Percentiles rank a stretch among this genome's conserved stretches.
Evolutionary conservation across 2,888 invertebrate species (phyloP).

Genomic region (Tetragnatha montana): DNA sequence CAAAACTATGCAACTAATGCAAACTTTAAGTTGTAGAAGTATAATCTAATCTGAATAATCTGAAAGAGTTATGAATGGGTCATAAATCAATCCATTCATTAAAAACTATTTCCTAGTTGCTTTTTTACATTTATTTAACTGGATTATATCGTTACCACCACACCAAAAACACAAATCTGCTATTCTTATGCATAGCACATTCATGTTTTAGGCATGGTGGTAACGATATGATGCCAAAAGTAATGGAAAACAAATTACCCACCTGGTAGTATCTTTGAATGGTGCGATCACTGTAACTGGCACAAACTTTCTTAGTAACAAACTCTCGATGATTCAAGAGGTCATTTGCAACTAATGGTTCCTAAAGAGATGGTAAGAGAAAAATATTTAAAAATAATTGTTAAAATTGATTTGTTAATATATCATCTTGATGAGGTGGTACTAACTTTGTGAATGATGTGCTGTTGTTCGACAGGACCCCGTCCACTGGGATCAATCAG

Average conservation of each 20-base stretch:
- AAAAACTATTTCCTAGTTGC: no score
- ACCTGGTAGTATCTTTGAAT: slow-evolving; percentile 83
- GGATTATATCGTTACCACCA: no score
- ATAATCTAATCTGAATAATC: no score
- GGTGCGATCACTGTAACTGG: slow-evolving; percentile 89
- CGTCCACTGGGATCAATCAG: slow-evolving; percentile 80
- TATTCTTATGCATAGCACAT: no score
- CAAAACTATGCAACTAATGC: slow-evolving; percentile 73
- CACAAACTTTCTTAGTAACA: slow-evolving; percentile 89
- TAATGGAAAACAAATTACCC: slow-evolving; percentile 58
- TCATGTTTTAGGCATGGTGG: no score
- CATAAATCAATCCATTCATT: no score
- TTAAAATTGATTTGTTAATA: background rate
- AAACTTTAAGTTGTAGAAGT: no score
- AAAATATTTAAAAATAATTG: background rate
- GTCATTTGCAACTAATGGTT: slow-evolving; percentile 91
- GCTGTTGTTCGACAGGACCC: slow-evolving; percentile 87
- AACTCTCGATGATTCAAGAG: slow-evolving; percentile 89
- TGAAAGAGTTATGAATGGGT: no score
- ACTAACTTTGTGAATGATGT: slow-evolving; percentile 86
- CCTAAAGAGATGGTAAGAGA: slow-evolving; percentile 75
- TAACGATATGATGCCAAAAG: no score
- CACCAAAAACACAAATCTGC: no score
- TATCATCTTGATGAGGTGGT: background rate
- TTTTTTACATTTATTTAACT: no score